A percentile compares a stretch with the other conserved stretches of the same genome.
Evolutionary conservation across 1,140 invertebrate genomes (phyloP).

Genomic region (Drosophila paulistorum): DNA sequence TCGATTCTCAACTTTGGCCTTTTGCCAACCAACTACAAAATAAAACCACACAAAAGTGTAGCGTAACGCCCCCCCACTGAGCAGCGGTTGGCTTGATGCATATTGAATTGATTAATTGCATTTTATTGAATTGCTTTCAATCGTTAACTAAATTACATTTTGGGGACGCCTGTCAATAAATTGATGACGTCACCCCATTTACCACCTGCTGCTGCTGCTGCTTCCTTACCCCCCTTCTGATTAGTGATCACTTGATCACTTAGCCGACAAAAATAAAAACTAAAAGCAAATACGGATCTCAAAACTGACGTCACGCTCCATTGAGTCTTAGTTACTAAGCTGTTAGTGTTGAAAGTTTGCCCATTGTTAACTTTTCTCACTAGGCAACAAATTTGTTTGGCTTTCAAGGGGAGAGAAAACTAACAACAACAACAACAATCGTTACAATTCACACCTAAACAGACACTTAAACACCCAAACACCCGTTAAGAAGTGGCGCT

Average conservation of each 20-base stretch:
- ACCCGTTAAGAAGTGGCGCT: constrained; percentile 54
- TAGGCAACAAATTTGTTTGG: constrained; percentile 4
- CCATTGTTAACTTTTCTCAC: constrained; percentile 8
- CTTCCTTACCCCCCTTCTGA: constrained; percentile 13
- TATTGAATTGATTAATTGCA: constrained; percentile 54
- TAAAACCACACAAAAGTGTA: not conserved
- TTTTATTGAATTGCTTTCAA: constrained; percentile 58
- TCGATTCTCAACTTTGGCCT: constrained; percentile 37
- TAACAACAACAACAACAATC: constrained; percentile 1
- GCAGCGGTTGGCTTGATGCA: constrained; percentile 19
- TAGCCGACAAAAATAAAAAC: not conserved
- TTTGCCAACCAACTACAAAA: constrained; percentile 12
- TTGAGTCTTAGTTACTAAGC: not conserved
- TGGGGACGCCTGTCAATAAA: constrained; percentile 46
- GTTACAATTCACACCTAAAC: constrained; percentile 56
- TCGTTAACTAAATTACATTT: constrained; percentile 47
- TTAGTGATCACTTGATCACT: constrained; percentile 13
- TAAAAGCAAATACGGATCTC: constrained; percentile 47
- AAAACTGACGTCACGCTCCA: constrained; percentile 41
- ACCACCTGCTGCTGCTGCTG: constrained; percentile 16
- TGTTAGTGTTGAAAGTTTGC: not conserved
- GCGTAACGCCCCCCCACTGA: constrained; percentile 3
- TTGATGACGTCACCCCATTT: constrained; percentile 69
- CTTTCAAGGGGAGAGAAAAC: constrained; percentile 33
- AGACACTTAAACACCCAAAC: constrained; percentile 23